Conservation (phyloP, 1,140 invertebrate species). For the Trypoxylus dichotomus region DNA sequence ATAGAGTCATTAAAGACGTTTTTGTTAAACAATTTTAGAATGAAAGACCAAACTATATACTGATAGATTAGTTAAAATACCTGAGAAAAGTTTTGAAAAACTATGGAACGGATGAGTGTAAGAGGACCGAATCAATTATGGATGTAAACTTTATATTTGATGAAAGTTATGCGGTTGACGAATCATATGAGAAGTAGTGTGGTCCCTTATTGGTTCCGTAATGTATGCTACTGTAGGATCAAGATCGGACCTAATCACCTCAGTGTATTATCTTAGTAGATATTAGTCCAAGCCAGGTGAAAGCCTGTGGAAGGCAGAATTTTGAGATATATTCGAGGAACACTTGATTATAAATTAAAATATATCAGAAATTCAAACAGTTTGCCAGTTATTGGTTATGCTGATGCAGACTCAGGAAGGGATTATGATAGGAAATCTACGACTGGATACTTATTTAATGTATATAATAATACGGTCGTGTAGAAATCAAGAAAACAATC, state of each 20-base stretch:
- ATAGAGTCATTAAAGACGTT: too few species aligned
- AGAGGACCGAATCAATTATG: background rate
- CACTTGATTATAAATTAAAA: background rate
- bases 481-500: too few species aligned
- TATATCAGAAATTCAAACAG: background rate
- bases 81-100: background rate
- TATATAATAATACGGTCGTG: too few species aligned
- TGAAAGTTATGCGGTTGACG: background rate
- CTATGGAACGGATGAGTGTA: background rate
- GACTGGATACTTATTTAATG: too few species aligned
- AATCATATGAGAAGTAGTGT: background rate
- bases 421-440: too few species aligned
- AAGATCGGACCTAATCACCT: background rate
- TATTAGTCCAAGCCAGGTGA: background rate
- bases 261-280: background rate
- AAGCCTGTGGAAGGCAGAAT: background rate
- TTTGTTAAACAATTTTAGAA: too few species aligned
- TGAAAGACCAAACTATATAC: background rate
- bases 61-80: background rate
- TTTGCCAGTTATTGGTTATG: too few species aligned
- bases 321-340: background rate
- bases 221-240: background rate
- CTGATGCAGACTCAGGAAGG: too few species aligned
- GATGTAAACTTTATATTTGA: background rate
- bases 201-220: background rate